Conservation (phyloP, 2,888 invertebrate species). For the Apantesis nais region DNA sequence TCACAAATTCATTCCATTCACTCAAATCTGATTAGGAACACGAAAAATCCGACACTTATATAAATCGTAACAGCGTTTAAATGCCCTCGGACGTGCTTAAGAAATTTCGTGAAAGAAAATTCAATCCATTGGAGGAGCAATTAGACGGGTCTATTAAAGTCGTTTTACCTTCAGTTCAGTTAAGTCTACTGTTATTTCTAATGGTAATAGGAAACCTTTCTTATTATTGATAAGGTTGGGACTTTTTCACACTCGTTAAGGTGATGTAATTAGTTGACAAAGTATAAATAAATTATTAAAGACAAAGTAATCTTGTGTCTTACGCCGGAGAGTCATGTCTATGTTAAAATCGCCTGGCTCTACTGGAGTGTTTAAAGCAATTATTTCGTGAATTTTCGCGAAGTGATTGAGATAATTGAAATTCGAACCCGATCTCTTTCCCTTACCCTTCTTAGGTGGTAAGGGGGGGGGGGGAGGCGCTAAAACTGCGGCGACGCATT, state of each 20-base stretch:
- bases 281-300: too few species aligned
- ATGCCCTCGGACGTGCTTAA: constrained; percentile 17
- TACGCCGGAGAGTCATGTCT: too few species aligned
- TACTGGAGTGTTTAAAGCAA: too few species aligned
- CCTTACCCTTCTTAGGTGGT: too few species aligned
- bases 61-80: constrained; percentile 24
- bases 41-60: constrained; percentile 14
- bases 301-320: too few species aligned
- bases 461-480: too few species aligned
- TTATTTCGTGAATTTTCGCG: too few species aligned
- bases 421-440: too few species aligned
- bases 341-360: too few species aligned
- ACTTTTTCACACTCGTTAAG: constrained; percentile 3
- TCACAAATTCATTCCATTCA: neutral
- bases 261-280: neutral
- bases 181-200: constrained; percentile 40
- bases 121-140: constrained; percentile 27
- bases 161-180: constrained; percentile 15
- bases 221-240: constrained; percentile 24
- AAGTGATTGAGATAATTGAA: too few species aligned
- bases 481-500: too few species aligned
- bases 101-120: constrained; percentile 33
- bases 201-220: constrained; percentile 38
- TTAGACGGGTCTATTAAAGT: constrained; percentile 27
- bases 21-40: constrained; percentile 19